Evolutionary conservation across 2,113 vertebrate genomes (phyloP).

Genomic region (Otis tarda): DNA sequence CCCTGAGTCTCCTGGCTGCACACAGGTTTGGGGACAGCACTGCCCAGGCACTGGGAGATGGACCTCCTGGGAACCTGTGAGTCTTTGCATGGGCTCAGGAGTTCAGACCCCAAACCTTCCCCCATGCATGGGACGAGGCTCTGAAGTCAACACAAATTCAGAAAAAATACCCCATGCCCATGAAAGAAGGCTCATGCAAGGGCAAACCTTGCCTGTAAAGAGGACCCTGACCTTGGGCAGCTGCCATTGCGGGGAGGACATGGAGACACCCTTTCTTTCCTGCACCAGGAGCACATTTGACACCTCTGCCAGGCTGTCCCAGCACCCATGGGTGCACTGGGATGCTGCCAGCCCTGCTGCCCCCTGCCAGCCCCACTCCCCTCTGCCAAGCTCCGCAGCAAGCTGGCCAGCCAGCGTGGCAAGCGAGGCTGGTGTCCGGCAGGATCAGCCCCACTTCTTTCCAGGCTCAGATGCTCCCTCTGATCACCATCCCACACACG

Average conservation of each 20-base stretch:
- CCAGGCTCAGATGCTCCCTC: background rate
- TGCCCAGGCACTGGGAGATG: background rate
- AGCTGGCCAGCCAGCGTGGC: background rate
- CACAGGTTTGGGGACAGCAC: background rate
- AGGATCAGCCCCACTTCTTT: background rate
- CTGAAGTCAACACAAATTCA: background rate
- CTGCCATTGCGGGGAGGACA: rapidly evolving
- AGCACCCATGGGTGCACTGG: background rate
- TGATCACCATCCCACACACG: background rate
- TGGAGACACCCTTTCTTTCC: background rate
- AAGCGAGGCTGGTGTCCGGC: background rate
- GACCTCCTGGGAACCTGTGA: background rate
- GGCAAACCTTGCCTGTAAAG: background rate
- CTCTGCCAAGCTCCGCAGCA: background rate
- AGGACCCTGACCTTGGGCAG: background rate
- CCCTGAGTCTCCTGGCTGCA: background rate
- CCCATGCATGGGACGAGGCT: background rate
- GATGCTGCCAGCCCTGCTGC: background rate
- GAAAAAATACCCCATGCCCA: background rate
- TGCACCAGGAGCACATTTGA: background rate
- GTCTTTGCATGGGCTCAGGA: background rate
- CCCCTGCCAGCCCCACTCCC: background rate
- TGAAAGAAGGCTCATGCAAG: background rate
- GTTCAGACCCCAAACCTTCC: background rate
- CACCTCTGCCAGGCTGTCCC: background rate